A percentile compares a stretch with the other conserved stretches of the same genome.
Evolutionary conservation across 1,140 invertebrate genomes (phyloP).

Genomic region (Orussus abietinus): DNA sequence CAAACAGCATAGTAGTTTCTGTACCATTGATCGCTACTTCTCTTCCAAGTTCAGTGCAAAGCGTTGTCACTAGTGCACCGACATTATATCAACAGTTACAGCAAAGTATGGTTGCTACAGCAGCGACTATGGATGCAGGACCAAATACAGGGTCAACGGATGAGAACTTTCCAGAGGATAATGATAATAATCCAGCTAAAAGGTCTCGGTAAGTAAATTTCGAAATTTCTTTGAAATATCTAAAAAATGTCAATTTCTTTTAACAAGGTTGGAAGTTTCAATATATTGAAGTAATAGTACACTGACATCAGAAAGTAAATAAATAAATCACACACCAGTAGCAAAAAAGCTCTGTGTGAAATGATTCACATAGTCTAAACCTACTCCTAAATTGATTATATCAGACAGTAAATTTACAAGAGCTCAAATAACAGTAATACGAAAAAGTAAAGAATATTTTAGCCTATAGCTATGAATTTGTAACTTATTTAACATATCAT

Average conservation of each 20-base stretch:
- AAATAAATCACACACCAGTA: neutral
- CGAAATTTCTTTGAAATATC: neutral
- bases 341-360: neutral
- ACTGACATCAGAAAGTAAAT: neutral
- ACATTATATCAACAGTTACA: slow-evolving; percentile 47
- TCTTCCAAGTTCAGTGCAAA: slow-evolving; percentile 34
- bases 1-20: slow-evolving; percentile 47
- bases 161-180: slow-evolving; percentile 30
- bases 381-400: too few species aligned
- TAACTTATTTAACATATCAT: too few species aligned
- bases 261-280: neutral
- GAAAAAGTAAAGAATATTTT: too few species aligned
- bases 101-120: slow-evolving; percentile 39
- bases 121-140: slow-evolving; percentile 26
- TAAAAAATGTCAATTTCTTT: neutral
- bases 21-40: slow-evolving; percentile 44
- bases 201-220: slow-evolving; percentile 42
- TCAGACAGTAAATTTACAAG: too few species aligned
- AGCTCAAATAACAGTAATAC: too few species aligned
- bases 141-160: slow-evolving; percentile 15
- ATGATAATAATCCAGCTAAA: slow-evolving; percentile 37
- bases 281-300: neutral
- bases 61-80: slow-evolving; percentile 36
- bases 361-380: slow-evolving; percentile 2
- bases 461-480: too few species aligned